Base-by-base conservation (phyloP, 2,888 invertebrate genomes). In the Lordiphosa andalusiaca region DNA sequence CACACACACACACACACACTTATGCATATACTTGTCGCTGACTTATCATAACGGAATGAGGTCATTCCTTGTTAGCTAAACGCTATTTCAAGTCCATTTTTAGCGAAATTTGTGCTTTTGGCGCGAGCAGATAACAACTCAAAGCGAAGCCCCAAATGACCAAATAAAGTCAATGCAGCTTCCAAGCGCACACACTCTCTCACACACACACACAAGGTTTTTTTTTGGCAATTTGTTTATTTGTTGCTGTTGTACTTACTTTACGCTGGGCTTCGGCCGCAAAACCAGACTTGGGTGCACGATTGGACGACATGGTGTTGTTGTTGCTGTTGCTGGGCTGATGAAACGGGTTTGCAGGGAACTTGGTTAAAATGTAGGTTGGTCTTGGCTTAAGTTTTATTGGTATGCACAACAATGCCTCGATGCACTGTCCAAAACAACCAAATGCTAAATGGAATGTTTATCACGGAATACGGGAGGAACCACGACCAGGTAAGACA, bases 211-310 rank as follows among this genome's bases (percentile, higher is more conserved):
- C 41, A 52, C 13, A 13, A 61, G 12, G 36, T 62, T 60, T 77
- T 62, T 60, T 77, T 59, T 70, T 56, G 68, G 69, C 62, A 71
- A 75, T 71, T 75, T 82, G 73, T 65, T 65, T 60, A 53, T 35
- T 66, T 67, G 39, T 60, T 63, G 53, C 42, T 57, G 51, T 54
- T 49, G 53, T 77, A 86, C 92, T 93, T 90, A 98, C 98, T 94
- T 97, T 98, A 89, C 95, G 93, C 91, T 98, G 97, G 52, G 97
- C 96, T 90, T 98, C 98, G 59, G 97, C 97, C 82, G 97, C 98
- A 91, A 97, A 96, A 93, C 98, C 98, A 76, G 89, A 89, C 84
- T 89, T 89, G 78, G 89, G 85, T 75, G 89, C 89, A 85, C 89
- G 89, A 82, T 89, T 89, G 69, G 86, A 86, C 70, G 90, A 88